Evolutionary conservation across 2,797 vertebrate genomes (phyloP), one percentile per base, ranked within the genome.

Genomic region (Eulemur albifrons): DNA sequence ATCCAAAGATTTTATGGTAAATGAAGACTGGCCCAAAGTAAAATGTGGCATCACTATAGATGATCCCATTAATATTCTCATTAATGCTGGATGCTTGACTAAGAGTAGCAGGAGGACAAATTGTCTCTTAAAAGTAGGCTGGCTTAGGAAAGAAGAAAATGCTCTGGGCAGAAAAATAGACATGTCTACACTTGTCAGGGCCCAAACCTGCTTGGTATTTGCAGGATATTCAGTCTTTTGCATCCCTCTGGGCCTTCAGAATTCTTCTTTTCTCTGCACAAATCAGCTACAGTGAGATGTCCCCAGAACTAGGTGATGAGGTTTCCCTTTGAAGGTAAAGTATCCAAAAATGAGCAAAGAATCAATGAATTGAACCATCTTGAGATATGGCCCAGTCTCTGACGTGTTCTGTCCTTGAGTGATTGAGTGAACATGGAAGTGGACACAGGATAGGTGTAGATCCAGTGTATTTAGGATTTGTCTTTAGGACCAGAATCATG

Each of bases 11-110:
- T 87, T 96, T 94, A 72, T 38, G 32, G 52, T 79, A 91, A 93
- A 87, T 93, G 91, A 97, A 94, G 94, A 97, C 92, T 54, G 70
- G 83, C 50, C 52, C 73, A 92, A 96, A 97, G 94, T 96, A 27
- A 94, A 81, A 81, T 94, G n/a, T 73, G 50, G 45, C 61, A 80
- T 70, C 83, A 40, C 52, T 83, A 21, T 76, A 96, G 87, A 97
- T 95, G 70, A 52, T 95, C 25, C 40, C 70, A 50, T 35, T 92
- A 65, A 77, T 5, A 32, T 21, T 45, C n/a, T 95, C 50, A 69
- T 94, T 88, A 91, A 88, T 84, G 76, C 50, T 77, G 35, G 73
- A 69, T 96, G 25, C 76, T 90, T 90, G 93, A 67, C 25, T 32
- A 84, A 65, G 35, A 84, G 76, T 70, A 77, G 32, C 40, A 25